These are phyloP conservation scores for Piscicola geometra DNA, from an alignment of 2,888 invertebrate genomes.

Conservation along the genomic window DNA sequence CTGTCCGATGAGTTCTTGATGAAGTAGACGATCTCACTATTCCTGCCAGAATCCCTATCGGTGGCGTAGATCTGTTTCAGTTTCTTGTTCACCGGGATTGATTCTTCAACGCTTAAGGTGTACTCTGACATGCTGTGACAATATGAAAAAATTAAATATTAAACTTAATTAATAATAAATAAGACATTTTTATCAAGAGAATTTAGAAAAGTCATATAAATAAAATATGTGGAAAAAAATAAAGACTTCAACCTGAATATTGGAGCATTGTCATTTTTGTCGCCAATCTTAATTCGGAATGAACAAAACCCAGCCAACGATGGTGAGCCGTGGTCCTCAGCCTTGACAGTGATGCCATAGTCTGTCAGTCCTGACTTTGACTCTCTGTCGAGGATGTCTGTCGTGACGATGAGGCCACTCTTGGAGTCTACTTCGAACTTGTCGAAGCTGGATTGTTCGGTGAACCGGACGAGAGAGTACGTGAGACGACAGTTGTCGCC, in stretches of 20 bases:
- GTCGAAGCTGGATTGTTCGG: conserved; percentile 64
- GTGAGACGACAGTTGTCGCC: conserved; percentile 74
- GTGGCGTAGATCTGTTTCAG: conserved; percentile 74
- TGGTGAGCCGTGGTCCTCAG: conserved; percentile 94
- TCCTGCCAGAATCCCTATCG: conserved; percentile 93
- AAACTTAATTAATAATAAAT: background rate
- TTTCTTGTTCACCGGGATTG: conserved; percentile 45
- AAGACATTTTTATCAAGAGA: background rate
- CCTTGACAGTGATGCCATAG: conserved; percentile 73
- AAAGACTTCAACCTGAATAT: conserved; percentile 44
- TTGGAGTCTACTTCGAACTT: conserved; percentile 92
- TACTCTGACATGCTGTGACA: conserved; percentile 48
- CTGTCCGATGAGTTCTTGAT: conserved; percentile 72
- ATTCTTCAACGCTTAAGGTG: conserved; percentile 48
- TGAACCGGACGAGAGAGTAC: conserved; percentile 89
- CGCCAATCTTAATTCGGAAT: conserved; percentile 60
- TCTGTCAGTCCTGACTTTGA: conserved; percentile 46
- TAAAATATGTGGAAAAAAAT: background rate
- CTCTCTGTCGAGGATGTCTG: conserved; percentile 77
- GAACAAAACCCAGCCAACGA: conserved; percentile 93
- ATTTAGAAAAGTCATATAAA: background rate
- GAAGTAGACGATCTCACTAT: conserved; percentile 62
- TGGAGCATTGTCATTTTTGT: conserved; percentile 53
- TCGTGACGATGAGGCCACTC: conserved; percentile 78
- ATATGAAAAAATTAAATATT: background rate